Conservation (phyloP, 2,888 invertebrate genomes). For the Chirona hameri region DNA sequence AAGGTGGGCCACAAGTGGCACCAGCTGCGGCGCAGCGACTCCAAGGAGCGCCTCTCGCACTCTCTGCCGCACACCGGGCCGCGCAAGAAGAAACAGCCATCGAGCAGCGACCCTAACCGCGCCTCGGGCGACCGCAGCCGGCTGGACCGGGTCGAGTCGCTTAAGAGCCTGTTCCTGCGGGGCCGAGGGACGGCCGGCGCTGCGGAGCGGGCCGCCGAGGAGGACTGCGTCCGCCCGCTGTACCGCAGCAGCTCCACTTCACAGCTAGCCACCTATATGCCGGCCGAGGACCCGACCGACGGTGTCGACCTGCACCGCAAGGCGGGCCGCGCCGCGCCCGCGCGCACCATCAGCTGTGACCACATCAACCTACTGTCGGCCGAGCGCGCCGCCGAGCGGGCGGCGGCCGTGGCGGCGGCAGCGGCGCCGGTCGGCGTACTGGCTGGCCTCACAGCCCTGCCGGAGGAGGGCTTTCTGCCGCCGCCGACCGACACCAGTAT, state of each 20-base stretch:
- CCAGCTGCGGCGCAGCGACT: slow-evolving; percentile 63
- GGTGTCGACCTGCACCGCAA: slow-evolving; percentile 56
- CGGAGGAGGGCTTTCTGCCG: not conserved
- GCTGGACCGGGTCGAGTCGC: slow-evolving; percentile 10
- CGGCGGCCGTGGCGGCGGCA: not conserved
- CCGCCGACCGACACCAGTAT: not conserved
- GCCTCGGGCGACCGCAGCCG: not conserved
- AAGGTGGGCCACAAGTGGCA: slow-evolving; percentile 74
- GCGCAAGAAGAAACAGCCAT: not conserved
- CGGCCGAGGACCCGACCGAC: slow-evolving; percentile 76
- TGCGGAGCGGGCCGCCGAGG: not conserved
- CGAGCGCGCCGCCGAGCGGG: not conserved
- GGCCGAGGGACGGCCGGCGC: not conserved
- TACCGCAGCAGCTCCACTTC: slow-evolving; percentile 74
- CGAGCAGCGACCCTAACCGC: not conserved
- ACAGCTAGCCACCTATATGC: slow-evolving; percentile 66
- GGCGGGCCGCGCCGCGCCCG: not conserved
- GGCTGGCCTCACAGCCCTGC: not conserved
- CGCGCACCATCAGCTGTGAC: not conserved
- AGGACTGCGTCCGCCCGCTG: slow-evolving; percentile 44
- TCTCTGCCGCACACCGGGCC: not conserved
- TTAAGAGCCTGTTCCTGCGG: slow-evolving; percentile 1
- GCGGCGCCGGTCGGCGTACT: not conserved
- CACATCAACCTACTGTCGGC: not conserved
- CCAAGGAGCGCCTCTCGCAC: slow-evolving; percentile 52